Evolutionary conservation across 1,140 invertebrate species (phyloP), one percentile per base, ranked within the genome.

Genomic region (Grapholita molesta): DNA sequence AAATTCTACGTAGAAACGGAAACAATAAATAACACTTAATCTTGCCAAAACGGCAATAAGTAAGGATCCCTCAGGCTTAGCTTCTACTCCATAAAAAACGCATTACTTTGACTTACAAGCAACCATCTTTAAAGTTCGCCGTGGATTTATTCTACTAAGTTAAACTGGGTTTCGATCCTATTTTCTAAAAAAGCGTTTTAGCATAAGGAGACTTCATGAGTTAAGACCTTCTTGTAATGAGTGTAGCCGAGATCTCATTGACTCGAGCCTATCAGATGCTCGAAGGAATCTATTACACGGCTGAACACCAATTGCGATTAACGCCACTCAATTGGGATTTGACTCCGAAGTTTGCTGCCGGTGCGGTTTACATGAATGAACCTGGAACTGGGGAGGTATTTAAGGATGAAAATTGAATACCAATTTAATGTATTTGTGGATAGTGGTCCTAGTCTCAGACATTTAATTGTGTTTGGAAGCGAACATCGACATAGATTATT

Each of bases 261-360:
- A 68, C 9, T 33, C 64, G 23, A 9, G 67, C 7, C 32, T 71
- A 72, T 75, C 68, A 68, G 73, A 72, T 72, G 73, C 42, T 69
- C 48, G 28, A 38, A 55, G 65, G 65, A 75, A 72, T 75, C 66
- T 70, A 72, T 75, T 75, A 75, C 71, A 67, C 68, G 66, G 35
- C 33, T 67, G 52, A 55, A 55, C 52, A 55, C 52, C 23, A 23
- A 25, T 42, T 11, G 11, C 23, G 52, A 55, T 55, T 55, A 66
- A 64, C 67, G 67, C 42, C 68, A 68, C 72, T 53, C 69, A 64
- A 67, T 68, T 67, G 66, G 75, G 73, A 77, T 75, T 55, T 55
- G 53, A 28, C 21, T 48, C 4, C 23, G 53, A 55, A 55, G 24
- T 55, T 55, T 15, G 23, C 53, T 24, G 11, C 24, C 23, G 48